Evolutionary conservation across 2,888 invertebrate genomes (phyloP).

Genomic region (Eristalinus sepulchralis): DNA sequence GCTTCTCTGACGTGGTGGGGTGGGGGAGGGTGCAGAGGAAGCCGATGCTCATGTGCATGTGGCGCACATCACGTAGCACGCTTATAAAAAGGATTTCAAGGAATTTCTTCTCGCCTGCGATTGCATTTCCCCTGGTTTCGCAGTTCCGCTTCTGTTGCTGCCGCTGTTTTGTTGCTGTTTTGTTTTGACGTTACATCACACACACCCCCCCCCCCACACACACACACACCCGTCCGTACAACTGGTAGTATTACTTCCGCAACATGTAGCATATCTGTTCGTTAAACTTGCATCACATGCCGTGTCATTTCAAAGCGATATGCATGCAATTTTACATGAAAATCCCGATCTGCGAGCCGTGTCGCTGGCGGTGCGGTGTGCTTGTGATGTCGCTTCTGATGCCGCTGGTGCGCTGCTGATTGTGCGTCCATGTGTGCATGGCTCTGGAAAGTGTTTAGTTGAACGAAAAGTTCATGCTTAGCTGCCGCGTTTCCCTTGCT

Average conservation of each 20-base stretch:
- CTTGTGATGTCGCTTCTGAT: neutral
- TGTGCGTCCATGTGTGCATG: neutral
- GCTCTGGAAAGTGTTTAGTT: neutral
- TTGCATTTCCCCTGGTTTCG: neutral
- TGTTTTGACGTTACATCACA: neutral
- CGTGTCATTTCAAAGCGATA: constrained; percentile 29
- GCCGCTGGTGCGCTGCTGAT: neutral
- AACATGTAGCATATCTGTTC: constrained; percentile 21
- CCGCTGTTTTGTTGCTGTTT: neutral
- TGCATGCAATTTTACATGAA: constrained; percentile 31
- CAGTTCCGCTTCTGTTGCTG: neutral
- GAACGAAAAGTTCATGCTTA: neutral
- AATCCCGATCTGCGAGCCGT: neutral
- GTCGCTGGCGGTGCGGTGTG: neutral
- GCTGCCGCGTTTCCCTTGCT: neutral
- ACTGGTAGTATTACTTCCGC: constrained; percentile 16
- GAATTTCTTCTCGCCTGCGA: neutral
- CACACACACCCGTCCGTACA: neutral
- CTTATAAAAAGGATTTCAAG: neutral
- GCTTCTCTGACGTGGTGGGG: neutral
- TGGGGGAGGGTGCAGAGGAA: too few relatives aligned
- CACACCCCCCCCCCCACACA: too few relatives aligned
- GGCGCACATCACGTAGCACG: neutral
- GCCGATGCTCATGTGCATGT: constrained; percentile 13
- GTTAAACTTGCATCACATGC: constrained; percentile 30